Evolutionary conservation across 2,797 vertebrate genomes (phyloP), one percentile per base, ranked within the genome.

Genomic region (Coilia nasus): DNA sequence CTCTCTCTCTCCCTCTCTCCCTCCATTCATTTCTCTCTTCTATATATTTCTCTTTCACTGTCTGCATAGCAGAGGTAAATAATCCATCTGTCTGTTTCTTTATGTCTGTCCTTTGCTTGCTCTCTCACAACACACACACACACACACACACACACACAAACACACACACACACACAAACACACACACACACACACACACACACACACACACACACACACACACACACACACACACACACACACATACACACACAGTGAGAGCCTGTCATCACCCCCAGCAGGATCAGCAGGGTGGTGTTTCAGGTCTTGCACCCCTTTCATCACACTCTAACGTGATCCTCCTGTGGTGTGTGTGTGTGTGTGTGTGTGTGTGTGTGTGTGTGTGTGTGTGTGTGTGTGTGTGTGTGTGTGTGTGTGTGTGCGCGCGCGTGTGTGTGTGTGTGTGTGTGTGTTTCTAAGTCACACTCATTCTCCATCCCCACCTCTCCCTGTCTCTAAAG

Each of bases 191-290:
- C 60, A 64, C n/a, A 67, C 25, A 28, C 25, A 67, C 64, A 67
- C 25, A 28, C 25, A 28, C 64, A 28, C 23, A 59, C 57, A 59
- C 57, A 59, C 57, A 59, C 57, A 59, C 17, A 21, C 62, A 67
- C 62, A 67, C 62, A 67, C 23, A 67, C 62, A 67, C 62, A 67
- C 64, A 71, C 64, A 71, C 64, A 71, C 64, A 71, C 64, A 71
- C 64, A 71, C 64, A 71, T 12, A 75, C 67, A 75, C 67, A 35
- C 67, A 15, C 28, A 35, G 67, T 75, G 50, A 54, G 7, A 54
- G 50, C 1, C 67, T 75, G 67, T 75, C 67, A 75, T 75, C 67
- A 75, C 67, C 28, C 67, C 1, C 67, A 75, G 67, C 67, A 75
- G 67, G 67, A 75, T 28, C 67, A 17, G 31, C 28, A 75, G 28